Evolutionary conservation across 2,888 invertebrate genomes (phyloP).

Genomic region (Drosophila lutescens): DNA sequence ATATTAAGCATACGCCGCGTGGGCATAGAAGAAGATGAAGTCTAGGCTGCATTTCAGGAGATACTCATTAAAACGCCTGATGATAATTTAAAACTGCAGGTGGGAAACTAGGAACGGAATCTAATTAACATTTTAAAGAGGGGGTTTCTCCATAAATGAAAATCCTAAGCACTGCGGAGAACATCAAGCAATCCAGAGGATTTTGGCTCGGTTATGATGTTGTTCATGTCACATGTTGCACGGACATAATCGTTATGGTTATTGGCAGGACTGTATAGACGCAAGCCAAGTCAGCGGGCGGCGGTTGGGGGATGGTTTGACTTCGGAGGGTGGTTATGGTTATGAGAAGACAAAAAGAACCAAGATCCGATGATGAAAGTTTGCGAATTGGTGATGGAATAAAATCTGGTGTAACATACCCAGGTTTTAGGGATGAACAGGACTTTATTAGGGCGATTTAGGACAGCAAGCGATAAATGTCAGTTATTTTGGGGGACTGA

Average conservation of each 20-base stretch:
- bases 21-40: slow-evolving; percentile 18
- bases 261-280: slow-evolving; percentile 30
- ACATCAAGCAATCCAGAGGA: slow-evolving; percentile 13
- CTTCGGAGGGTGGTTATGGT: slow-evolving; percentile 8
- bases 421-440: slow-evolving; percentile 43
- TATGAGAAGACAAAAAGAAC: not conserved
- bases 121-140: slow-evolving; percentile 21
- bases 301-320: slow-evolving; percentile 11
- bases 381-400: slow-evolving; percentile 11
- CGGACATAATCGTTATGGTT: slow-evolving; percentile 63
- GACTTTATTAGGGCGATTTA: slow-evolving; percentile 21
- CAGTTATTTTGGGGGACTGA: slow-evolving; percentile 1
- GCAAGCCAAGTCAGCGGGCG: slow-evolving; percentile 13
- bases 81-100: slow-evolving; percentile 52
- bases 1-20: slow-evolving; percentile 36
- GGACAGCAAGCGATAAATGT: slow-evolving; percentile 24
- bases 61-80: slow-evolving; percentile 20
- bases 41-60: slow-evolving; percentile 1
- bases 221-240: slow-evolving; percentile 71
- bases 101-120: slow-evolving; percentile 39
- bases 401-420: slow-evolving; percentile 28
- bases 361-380: slow-evolving; percentile 24
- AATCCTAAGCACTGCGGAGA: not conserved
- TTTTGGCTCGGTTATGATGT: slow-evolving; percentile 38
- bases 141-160: not conserved